Conservation (phyloP, 2,797 vertebrate species). For the Oryzias sinensis region DNA sequence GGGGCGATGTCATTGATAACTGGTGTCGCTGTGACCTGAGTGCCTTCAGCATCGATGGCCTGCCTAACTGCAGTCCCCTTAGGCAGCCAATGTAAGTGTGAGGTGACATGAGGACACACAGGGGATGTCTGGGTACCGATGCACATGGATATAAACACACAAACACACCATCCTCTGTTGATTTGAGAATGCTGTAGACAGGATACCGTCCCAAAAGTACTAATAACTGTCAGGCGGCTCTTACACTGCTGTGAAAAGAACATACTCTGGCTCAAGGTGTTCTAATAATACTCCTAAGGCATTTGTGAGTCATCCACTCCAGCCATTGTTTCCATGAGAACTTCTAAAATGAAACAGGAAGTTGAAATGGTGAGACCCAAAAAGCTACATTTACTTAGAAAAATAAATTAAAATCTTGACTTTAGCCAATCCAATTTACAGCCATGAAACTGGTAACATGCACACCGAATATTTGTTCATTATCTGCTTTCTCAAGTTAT, state of each 20-base stretch:
- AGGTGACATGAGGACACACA: slow-evolving; percentile 60
- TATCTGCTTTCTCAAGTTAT: too few relatives aligned
- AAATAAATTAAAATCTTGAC: not conserved
- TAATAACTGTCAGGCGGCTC: slow-evolving; percentile 71
- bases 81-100: slow-evolving; percentile 89
- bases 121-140: slow-evolving; percentile 47
- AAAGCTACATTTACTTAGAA: slow-evolving; percentile 5
- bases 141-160: slow-evolving; percentile 18
- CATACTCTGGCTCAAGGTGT: slow-evolving; percentile 63
- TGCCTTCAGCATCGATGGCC: slow-evolving; percentile 92
- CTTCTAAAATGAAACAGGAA: slow-evolving; percentile 41
- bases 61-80: slow-evolving; percentile 96
- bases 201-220: slow-evolving; percentile 53
- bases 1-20: slow-evolving; percentile 97
- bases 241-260: slow-evolving; percentile 57
- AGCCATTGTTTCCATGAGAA: slow-evolving; percentile 40
- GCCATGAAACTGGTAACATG: too few relatives aligned
- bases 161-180: slow-evolving; percentile 21
- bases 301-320: slow-evolving; percentile 49
- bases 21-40: slow-evolving; percentile 98
- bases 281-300: slow-evolving; percentile 54
- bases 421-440: too few relatives aligned
- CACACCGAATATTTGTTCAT: too few relatives aligned
- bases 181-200: slow-evolving; percentile 53
- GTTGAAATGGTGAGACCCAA: slow-evolving; percentile 29